These are phyloP conservation scores for Chelonus insularis DNA, from an alignment of 1,140 invertebrate genomes.

Conservation along the genomic window DNA sequence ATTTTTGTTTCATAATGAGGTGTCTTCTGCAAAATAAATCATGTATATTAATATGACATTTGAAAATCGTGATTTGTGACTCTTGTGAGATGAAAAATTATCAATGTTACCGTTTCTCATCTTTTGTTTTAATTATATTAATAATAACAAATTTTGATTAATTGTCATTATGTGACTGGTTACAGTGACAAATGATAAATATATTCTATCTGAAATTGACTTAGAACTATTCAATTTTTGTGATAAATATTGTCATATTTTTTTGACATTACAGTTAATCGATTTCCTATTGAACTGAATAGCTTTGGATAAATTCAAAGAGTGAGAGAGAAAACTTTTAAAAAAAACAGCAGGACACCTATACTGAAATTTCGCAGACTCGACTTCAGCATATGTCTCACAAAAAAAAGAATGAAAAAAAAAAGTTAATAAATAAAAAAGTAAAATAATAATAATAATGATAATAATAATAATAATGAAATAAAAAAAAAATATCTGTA, in stretches of 20 bases:
- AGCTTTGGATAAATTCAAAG: not conserved
- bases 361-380: not conserved
- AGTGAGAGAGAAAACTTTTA: not conserved
- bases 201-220: no score
- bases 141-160: not conserved
- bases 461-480: no score
- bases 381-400: no score
- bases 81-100: not conserved
- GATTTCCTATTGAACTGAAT: not conserved
- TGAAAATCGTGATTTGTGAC: constrained; percentile 12
- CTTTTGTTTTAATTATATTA: no score
- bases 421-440: no score
- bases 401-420: no score
- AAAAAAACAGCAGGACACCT: not conserved
- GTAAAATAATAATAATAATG: no score
- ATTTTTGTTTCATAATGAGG: constrained; percentile 13
- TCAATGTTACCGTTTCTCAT: constrained; percentile 10
- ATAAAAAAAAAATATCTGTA: no score
- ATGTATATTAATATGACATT: constrained; percentile 2
- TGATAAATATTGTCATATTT: no score
- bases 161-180: no score
- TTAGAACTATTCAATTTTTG: no score
- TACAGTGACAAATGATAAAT: no score
- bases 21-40: constrained; percentile 7
- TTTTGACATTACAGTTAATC: not conserved